These are phyloP conservation scores for Diglossa cyanea DNA, from an alignment of 2,797 vertebrate genomes.

Conservation along the genomic window DNA sequence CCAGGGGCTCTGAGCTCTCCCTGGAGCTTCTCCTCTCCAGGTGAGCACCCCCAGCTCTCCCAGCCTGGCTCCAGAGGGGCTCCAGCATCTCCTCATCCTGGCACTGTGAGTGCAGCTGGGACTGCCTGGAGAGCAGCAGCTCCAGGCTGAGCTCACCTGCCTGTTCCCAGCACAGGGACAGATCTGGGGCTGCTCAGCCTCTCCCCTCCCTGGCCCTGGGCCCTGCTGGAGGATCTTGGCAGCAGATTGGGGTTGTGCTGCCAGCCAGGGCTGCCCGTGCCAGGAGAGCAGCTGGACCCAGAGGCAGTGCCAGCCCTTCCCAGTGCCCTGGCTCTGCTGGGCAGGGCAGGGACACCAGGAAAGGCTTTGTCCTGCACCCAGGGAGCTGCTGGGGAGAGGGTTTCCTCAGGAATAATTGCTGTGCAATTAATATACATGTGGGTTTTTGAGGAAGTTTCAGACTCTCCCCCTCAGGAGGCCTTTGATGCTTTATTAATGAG, in stretches of 20 bases:
- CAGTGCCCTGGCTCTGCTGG: not conserved
- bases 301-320: fast-evolving
- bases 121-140: not conserved
- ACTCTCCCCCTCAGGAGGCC: not conserved
- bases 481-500: slow-evolving; percentile 40
- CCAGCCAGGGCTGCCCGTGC: not conserved
- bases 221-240: not conserved
- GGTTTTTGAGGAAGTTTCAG: not conserved
- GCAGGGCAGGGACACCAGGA: not conserved
- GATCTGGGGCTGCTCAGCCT: not conserved
- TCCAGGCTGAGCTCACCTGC: not conserved
- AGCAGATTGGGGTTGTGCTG: not conserved
- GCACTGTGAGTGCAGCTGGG: fast-evolving
- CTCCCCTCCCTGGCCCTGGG: not conserved
- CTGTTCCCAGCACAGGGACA: fast-evolving
- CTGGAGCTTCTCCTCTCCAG: not conserved
- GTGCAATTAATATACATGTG: not conserved
- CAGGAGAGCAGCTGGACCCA: not conserved
- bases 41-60: not conserved
- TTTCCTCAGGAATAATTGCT: not conserved
- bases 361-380: not conserved
- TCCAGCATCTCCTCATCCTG: not conserved
- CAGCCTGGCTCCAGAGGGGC: not conserved
- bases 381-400: not conserved
- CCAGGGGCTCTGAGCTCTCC: not conserved